Evolutionary conservation across 2,113 vertebrate species (phyloP), one percentile per base, ranked within the genome.

Genomic region (Struthio camelus): DNA sequence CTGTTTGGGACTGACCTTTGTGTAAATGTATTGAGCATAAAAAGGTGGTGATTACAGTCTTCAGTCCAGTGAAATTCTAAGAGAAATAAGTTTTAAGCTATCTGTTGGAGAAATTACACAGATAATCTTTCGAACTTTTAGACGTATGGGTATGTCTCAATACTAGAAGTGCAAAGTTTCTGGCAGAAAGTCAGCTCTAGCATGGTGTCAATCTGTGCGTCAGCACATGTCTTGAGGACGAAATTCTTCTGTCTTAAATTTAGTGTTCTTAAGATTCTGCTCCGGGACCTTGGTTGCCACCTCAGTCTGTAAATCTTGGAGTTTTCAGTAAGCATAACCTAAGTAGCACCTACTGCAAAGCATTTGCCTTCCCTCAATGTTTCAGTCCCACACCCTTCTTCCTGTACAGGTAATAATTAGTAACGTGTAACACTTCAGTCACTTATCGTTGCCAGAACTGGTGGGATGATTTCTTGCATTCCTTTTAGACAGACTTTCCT

Each of bases 151-250:
- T 58, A n/a, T 82, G n/a, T 62, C 77, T 84, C 73, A 83, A 4
- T 71, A 75, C 50, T 62, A 61, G 58, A 42, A 61, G 9, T 4
- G 8, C 38, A 30, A 87, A 46, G 30, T 42, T 66, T 72, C 32
- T 24, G 12, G 30, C 11, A 62, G 44, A 42, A 80, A 56, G 59
- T 38, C 44, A 56, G 15, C 44, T 32, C 8, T 27, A 51, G n/a
- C 61, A 14, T 25, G 36, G 56, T 30, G 40, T 59, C 51, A 89
- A 3, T 51, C 46, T 42, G 4, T 3, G 4, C 71, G 23, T 59
- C 53, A 8, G 54, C 36, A n/a, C 0, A 0, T 50, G 44, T 20
- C 10, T 76, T 7, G 6, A 61, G 69, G 34, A n/a, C 25, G 78
- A 40, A 58, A 11, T 80, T 88, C 25, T 77, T 85, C 40, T 48